These are phyloP conservation scores for Bathynomus jamesi DNA, from an alignment of 1,140 invertebrate species.

Conservation along the genomic window DNA sequence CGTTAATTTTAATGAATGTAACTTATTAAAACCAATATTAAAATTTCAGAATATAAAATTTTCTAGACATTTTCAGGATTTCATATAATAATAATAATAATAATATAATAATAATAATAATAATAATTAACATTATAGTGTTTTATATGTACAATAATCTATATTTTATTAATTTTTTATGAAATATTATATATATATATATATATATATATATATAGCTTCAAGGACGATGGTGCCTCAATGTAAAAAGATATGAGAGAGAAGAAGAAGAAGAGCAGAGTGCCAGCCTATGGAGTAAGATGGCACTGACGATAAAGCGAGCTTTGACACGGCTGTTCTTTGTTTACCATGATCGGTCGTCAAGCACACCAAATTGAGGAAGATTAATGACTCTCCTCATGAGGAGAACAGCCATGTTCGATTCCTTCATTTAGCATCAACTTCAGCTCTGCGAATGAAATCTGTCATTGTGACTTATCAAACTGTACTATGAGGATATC, in stretches of 20 bases:
- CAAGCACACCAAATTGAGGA: background rate
- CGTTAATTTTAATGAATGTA: too few relatives aligned
- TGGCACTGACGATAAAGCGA: background rate
- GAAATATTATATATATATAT: background rate
- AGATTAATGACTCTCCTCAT: background rate
- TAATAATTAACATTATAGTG: too few relatives aligned
- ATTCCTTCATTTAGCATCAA: background rate
- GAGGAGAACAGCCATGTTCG: background rate
- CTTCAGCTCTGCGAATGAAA: background rate
- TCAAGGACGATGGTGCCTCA: too few relatives aligned
- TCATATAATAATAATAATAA: too few relatives aligned
- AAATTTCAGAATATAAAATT: too few relatives aligned
- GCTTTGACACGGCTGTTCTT: background rate
- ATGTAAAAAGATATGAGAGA: too few relatives aligned
- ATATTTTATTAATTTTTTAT: too few relatives aligned
- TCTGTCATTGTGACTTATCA: background rate
- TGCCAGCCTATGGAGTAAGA: background rate
- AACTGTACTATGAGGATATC: background rate
- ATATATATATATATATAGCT: conserved; percentile 1
- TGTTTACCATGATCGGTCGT: background rate
- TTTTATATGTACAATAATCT: too few relatives aligned
- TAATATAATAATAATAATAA: too few relatives aligned
- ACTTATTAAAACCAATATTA: too few relatives aligned
- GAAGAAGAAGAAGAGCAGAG: background rate
- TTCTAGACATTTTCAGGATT: too few relatives aligned